Evolutionary conservation across 2,113 vertebrate genomes (phyloP).

Genomic region (Centropus bengalensis): DNA sequence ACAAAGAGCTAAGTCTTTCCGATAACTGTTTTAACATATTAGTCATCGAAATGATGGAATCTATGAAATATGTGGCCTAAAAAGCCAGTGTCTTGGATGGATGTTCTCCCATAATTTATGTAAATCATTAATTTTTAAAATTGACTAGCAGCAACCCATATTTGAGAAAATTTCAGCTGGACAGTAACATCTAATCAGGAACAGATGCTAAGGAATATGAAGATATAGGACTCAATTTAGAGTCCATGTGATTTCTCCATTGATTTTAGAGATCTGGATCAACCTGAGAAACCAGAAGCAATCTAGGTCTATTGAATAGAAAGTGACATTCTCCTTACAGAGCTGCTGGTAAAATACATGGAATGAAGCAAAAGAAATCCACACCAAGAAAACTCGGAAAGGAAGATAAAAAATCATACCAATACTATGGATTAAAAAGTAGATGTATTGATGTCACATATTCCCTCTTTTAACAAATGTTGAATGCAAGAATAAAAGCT

Average conservation of each 20-base stretch:
- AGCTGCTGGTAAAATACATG: background rate
- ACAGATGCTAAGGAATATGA: background rate
- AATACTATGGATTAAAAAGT: background rate
- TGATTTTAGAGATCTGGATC: background rate
- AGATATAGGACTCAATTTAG: background rate
- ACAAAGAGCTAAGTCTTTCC: background rate
- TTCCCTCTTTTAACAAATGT: background rate
- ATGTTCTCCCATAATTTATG: background rate
- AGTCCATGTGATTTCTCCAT: background rate
- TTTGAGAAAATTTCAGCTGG: background rate
- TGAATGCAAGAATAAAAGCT: background rate
- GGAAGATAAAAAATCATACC: background rate
- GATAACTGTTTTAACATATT: background rate
- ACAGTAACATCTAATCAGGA: background rate
- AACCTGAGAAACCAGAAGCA: background rate
- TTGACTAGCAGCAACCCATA: background rate
- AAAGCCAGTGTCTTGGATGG: background rate
- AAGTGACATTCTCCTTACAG: background rate
- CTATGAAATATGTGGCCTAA: background rate
- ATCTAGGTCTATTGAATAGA: background rate
- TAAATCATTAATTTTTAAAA: background rate
- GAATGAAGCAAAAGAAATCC: background rate
- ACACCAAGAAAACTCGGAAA: background rate
- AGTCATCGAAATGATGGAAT: background rate
- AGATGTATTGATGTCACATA: accelerated